Evolutionary conservation across 2,113 vertebrate genomes (phyloP).

Genomic region (Coracopsis vasa): DNA sequence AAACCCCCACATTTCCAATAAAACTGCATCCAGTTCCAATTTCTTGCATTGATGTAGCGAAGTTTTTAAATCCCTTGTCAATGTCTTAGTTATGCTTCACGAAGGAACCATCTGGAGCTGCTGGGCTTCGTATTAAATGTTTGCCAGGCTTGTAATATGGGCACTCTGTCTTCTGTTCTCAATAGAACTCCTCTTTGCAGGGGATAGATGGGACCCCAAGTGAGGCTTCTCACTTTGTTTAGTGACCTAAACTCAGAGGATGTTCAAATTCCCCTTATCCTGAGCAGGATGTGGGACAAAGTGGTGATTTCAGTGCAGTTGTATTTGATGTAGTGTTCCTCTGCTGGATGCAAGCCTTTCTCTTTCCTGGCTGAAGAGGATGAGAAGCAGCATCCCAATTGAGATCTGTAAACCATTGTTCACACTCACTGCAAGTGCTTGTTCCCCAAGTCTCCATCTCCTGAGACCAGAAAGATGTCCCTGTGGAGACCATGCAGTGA

Average conservation of each 20-base stretch:
- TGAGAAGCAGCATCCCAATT: not conserved
- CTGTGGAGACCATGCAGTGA: not conserved
- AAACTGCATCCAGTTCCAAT: conserved; percentile 39
- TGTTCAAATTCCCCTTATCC: not conserved
- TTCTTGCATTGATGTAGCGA: conserved; percentile 6
- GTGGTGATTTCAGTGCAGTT: not conserved
- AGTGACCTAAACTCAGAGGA: not conserved
- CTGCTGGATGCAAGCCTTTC: not conserved
- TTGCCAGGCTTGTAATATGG: not conserved
- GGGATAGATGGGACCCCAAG: not conserved
- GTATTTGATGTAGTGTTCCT: not conserved
- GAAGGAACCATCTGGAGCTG: conserved; percentile 36
- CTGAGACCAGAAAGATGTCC: not conserved
- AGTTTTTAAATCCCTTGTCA: conserved; percentile 58
- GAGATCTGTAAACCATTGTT: not conserved
- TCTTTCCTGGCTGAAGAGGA: not conserved
- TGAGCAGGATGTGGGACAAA: not conserved
- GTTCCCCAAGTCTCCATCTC: not conserved
- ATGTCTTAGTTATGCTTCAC: conserved; percentile 41
- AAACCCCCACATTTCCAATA: not conserved
- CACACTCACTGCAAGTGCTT: accelerated
- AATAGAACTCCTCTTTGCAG: not conserved
- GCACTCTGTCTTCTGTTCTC: not conserved
- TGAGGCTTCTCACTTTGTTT: not conserved
- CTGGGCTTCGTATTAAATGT: not conserved